phyloP scores from a whole-genome alignment of 1,140 invertebrate species.

The Drosophila pruinosa region DNA sequence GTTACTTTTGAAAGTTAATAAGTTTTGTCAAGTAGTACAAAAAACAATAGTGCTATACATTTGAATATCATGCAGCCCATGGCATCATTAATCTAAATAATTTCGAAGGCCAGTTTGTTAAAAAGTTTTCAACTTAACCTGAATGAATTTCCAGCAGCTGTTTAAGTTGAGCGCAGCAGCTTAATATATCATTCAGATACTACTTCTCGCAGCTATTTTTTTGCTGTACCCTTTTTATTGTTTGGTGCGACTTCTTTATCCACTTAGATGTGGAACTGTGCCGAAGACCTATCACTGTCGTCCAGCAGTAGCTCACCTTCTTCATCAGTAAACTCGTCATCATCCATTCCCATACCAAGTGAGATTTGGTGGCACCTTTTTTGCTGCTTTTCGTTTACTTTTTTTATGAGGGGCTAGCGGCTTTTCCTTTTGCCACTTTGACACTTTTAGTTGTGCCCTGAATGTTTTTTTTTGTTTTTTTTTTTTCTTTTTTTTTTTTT shows the following conservation, averaged over 20 bases:
- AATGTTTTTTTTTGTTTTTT: not conserved
- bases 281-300: not conserved
- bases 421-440: slow-evolving; percentile 65
- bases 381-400: slow-evolving; percentile 5
- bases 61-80: not conserved
- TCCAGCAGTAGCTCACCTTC: slow-evolving; percentile 11
- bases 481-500: slow-evolving; percentile 8
- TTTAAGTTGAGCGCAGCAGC: slow-evolving; percentile 3
- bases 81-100: slow-evolving; percentile 24
- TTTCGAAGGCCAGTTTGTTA: slow-evolving; percentile 22
- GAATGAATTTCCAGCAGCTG: slow-evolving; percentile 28
- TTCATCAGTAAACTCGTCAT: slow-evolving; percentile 34
- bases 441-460: slow-evolving; percentile 69
- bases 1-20: not conserved
- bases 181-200: slow-evolving; percentile 36
- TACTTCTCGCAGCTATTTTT: slow-evolving; percentile 1
- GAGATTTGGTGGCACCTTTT: slow-evolving; percentile 60
- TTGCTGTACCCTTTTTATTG: slow-evolving; percentile 17
- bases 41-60: not conserved
- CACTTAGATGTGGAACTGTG: slow-evolving; percentile 14
- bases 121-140: slow-evolving; percentile 25
- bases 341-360: slow-evolving; percentile 41
- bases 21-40: not conserved
- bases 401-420: not conserved
- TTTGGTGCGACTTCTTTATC: slow-evolving; percentile 10